phyloP scores from a whole-genome alignment of 2,797 vertebrate species.

The Eospalax fontanierii region DNA sequence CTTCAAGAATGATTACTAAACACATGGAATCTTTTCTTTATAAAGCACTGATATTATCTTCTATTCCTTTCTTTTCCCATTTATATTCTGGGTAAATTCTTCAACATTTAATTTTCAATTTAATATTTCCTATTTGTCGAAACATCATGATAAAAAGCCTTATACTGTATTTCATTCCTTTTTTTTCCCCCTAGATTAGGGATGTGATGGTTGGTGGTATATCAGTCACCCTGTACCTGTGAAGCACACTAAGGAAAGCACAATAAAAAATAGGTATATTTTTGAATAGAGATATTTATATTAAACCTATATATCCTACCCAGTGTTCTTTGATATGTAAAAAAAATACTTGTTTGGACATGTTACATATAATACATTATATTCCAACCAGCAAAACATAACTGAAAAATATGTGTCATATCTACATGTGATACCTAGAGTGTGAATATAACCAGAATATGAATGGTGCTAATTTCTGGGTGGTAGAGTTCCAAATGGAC shows the following conservation, averaged over 20 bases:
- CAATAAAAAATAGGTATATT: background rate
- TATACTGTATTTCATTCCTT: background rate
- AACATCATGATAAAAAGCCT: background rate
- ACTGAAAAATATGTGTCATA: slow-evolving; percentile 49
- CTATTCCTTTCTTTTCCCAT: background rate
- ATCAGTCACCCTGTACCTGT: background rate
- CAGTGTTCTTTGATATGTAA: background rate
- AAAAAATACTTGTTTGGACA: slow-evolving; percentile 40
- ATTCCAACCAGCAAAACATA: slow-evolving; percentile 25
- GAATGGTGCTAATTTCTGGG: slow-evolving; percentile 32
- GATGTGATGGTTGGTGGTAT: background rate
- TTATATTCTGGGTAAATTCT: slow-evolving; percentile 15
- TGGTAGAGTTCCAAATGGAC: slow-evolving; percentile 30
- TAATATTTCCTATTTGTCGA: slow-evolving; percentile 15
- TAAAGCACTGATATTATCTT: slow-evolving; percentile 11
- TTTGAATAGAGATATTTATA: background rate
- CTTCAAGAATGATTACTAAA: slow-evolving; percentile 15
- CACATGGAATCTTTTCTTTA: background rate
- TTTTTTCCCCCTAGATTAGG: background rate
- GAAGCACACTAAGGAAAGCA: background rate
- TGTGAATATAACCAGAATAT: slow-evolving; percentile 7
- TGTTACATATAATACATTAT: slow-evolving; percentile 43
- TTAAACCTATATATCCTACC: background rate
- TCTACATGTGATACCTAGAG: background rate
- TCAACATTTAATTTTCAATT: slow-evolving; percentile 56